Evolutionary conservation across 2,888 invertebrate genomes (phyloP).

Genomic region (Beris chalybata): DNA sequence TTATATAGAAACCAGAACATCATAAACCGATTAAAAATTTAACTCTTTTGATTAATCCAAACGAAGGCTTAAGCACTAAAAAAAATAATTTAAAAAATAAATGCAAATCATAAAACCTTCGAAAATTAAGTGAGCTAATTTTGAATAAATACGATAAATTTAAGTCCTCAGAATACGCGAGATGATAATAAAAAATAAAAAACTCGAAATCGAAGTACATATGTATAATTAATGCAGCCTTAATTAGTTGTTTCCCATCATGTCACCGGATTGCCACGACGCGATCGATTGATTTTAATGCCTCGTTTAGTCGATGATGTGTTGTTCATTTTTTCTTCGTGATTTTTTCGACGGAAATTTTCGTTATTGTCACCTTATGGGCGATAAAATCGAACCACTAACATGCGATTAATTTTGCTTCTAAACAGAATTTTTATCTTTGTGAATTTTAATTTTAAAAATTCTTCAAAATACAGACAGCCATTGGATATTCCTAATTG

Average conservation of each 20-base stretch:
- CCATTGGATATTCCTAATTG: slow-evolving; percentile 19
- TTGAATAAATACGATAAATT: slow-evolving; percentile 20
- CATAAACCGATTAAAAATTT: neutral
- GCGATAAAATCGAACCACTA: slow-evolving; percentile 10
- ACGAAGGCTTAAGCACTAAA: neutral
- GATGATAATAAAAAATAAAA: slow-evolving; percentile 12
- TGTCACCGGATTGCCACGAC: neutral
- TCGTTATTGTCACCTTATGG: slow-evolving; percentile 26
- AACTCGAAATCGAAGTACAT: neutral
- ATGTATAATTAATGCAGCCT: slow-evolving; percentile 22
- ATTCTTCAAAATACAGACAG: slow-evolving; percentile 10
- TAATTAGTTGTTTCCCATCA: slow-evolving; percentile 26
- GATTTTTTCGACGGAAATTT: slow-evolving; percentile 3
- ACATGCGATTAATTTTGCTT: slow-evolving; percentile 6
- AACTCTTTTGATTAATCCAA: neutral
- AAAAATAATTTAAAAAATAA: neutral
- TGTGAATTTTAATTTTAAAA: neutral
- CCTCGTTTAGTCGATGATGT: slow-evolving; percentile 19
- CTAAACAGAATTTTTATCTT: slow-evolving; percentile 3
- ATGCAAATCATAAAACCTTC: slow-evolving; percentile 11
- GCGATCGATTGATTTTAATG: slow-evolving; percentile 25
- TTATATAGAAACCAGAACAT: neutral
- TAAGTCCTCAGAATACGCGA: neutral
- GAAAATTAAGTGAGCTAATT: slow-evolving; percentile 17
- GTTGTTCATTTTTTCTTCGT: slow-evolving; percentile 10